A percentile compares a stretch with the other conserved stretches of the same genome.
Conservation (phyloP, 2,888 invertebrate genomes). For the Monochamus alternatus region DNA sequence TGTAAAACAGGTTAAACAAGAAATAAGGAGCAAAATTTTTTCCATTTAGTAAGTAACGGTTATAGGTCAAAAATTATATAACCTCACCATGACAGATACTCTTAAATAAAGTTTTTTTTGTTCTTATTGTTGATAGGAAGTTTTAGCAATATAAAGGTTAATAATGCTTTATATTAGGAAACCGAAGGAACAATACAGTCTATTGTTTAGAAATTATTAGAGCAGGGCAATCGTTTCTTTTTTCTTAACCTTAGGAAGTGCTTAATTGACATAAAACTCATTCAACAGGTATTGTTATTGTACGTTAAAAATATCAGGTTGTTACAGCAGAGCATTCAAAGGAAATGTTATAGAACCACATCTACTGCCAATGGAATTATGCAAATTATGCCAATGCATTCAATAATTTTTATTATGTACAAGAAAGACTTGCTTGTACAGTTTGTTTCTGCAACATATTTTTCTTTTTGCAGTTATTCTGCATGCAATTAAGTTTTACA, state of each 20-base stretch:
- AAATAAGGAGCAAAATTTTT: too few species aligned
- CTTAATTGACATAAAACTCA: slow-evolving; percentile 21
- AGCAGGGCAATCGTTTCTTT: slow-evolving; percentile 42
- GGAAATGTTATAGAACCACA: too few species aligned
- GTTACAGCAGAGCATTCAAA: not conserved
- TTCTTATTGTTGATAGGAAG: not conserved
- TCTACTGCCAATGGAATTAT: too few species aligned
- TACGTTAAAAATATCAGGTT: not conserved
- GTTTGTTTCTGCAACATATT: too few species aligned
- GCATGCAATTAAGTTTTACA: too few species aligned
- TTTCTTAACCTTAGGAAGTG: slow-evolving; percentile 31
- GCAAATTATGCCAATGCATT: too few species aligned
- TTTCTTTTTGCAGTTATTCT: too few species aligned
- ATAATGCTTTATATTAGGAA: slow-evolving; percentile 1
- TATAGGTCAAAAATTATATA: too few species aligned
- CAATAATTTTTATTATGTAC: too few species aligned
- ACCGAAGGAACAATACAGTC: slow-evolving; percentile 11
- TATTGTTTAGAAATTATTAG: slow-evolving; percentile 49
- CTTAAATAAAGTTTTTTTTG: not conserved
- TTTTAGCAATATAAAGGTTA: not conserved
- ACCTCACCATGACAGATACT: not conserved
- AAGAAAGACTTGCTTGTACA: too few species aligned
- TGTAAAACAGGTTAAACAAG: too few species aligned
- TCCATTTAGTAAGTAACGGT: too few species aligned
- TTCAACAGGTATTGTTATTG: slow-evolving; percentile 1